Percentiles rank a stretch among this genome's conserved stretches.
These are phyloP conservation scores for Listronotus oregonensis DNA, from an alignment of 1,140 invertebrate genomes.

Conservation along the genomic window DNA sequence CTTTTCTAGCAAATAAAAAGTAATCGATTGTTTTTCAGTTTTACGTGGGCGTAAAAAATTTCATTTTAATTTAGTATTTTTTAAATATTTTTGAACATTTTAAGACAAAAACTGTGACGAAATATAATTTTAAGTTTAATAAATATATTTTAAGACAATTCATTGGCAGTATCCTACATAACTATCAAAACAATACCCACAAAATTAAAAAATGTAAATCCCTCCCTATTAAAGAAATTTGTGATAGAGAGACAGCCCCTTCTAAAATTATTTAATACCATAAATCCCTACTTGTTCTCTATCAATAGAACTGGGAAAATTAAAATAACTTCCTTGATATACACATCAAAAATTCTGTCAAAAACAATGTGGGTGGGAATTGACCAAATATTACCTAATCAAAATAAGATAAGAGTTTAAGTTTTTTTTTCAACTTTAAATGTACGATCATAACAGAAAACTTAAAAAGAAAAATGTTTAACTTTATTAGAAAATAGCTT, in stretches of 20 bases:
- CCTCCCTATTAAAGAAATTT: no score
- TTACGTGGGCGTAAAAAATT: constrained; percentile 19
- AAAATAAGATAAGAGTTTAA: constrained; percentile 21
- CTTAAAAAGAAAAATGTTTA: neutral
- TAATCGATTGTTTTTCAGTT: constrained; percentile 19
- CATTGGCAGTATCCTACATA: no score
- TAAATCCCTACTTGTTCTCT: no score
- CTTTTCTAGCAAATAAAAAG: constrained; percentile 17
- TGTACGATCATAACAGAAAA: neutral
- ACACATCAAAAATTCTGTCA: constrained; percentile 16
- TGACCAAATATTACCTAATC: constrained; percentile 24
- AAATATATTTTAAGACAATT: no score
- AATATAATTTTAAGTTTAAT: no score
- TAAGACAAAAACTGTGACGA: no score
- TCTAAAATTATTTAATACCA: no score
- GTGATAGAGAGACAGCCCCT: no score
- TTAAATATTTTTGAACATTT: neutral
- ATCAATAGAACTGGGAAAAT: no score
- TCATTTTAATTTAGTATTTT: neutral
- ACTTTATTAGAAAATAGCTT: neutral
- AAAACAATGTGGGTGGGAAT: constrained; percentile 11
- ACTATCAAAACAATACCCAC: no score
- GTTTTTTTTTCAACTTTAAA: neutral
- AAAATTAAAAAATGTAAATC: no score
- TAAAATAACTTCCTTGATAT: no score